Conservation (phyloP, 2,113 vertebrate genomes). For the Pteropus alecto region DNA sequence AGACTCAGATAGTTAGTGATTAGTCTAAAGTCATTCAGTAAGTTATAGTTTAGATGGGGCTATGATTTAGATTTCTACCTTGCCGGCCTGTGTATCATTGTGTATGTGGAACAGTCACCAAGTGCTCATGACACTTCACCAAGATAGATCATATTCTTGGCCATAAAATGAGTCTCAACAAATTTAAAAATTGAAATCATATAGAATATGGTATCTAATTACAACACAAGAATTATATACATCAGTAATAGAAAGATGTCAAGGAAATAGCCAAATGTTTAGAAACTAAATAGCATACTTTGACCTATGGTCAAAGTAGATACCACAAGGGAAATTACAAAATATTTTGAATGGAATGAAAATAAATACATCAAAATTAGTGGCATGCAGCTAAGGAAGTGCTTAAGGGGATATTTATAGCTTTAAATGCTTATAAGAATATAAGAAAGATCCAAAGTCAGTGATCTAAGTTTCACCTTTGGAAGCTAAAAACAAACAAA, state of each 20-base stretch:
- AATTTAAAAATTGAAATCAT: neutral
- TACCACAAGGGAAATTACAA: neutral
- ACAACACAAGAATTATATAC: neutral
- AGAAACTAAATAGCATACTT: neutral
- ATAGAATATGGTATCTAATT: neutral
- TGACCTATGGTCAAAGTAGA: neutral
- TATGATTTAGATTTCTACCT: neutral
- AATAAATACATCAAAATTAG: neutral
- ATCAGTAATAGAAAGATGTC: neutral
- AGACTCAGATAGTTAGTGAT: neutral
- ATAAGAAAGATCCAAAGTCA: neutral
- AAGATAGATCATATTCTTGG: neutral
- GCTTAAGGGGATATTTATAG: neutral
- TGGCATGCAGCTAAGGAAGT: neutral
- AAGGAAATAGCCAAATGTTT: neutral
- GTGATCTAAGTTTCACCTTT: neutral
- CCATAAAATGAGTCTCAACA: neutral
- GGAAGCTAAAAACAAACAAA: neutral
- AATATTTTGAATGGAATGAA: neutral
- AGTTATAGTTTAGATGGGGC: neutral
- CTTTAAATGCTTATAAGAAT: neutral
- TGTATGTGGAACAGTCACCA: neutral
- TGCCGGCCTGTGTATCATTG: neutral
- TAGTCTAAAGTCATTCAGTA: neutral
- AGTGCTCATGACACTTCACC: neutral